These are phyloP conservation scores for Cydia pomonella DNA, from an alignment of 1,140 invertebrate genomes.

Conservation along the genomic window DNA sequence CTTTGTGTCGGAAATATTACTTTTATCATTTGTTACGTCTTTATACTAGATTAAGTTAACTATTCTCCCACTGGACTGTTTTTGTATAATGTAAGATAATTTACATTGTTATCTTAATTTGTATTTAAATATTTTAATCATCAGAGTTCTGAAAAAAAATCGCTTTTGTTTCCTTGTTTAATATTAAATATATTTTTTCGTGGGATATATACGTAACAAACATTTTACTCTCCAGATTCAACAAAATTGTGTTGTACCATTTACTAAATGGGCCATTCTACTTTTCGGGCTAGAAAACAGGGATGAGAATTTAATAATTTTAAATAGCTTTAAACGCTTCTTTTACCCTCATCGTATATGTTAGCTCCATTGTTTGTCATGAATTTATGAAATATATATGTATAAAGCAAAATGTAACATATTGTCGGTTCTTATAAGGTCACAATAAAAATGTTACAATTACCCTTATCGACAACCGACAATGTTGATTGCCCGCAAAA, in stretches of 20 bases:
- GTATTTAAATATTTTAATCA: not conserved
- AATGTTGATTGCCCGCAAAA: no score
- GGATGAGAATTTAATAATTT: no score
- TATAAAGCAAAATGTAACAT: no score
- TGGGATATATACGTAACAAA: not conserved
- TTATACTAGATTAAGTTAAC: not conserved
- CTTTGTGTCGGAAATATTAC: not conserved
- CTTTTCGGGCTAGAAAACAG: no score
- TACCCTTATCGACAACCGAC: no score
- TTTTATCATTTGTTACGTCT: not conserved
- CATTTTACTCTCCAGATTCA: not conserved
- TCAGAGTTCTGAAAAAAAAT: not conserved
- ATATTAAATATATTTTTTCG: not conserved
- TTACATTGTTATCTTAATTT: not conserved
- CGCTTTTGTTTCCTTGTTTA: not conserved
- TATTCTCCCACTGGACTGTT: not conserved
- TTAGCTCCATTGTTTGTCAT: no score
- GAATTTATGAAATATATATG: no score
- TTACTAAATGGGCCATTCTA: no score
- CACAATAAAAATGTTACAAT: no score
- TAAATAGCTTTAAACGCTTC: no score
- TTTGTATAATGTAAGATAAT: not conserved
- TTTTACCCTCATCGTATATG: no score
- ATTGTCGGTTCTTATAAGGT: no score
- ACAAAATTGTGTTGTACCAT: not conserved